Evolutionary conservation across 2,888 invertebrate genomes (phyloP), one percentile per base, ranked within the genome.

Genomic region (Euzophera pinguis): DNA sequence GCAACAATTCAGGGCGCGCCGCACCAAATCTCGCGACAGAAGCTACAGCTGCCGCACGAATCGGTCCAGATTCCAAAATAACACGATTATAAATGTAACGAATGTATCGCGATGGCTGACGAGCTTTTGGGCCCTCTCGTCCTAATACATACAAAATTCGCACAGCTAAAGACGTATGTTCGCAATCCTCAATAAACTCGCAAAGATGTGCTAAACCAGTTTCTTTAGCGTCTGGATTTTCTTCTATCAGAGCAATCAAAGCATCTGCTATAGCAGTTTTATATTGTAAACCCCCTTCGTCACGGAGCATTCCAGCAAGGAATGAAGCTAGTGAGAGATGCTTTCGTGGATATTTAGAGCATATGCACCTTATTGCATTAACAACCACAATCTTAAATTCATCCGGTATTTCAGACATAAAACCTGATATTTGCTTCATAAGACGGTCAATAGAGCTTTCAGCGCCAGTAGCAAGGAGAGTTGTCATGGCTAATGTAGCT

Each of bases 301-400:
- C 98, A 29, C 99, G 92, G 52, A 99, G 85, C 98, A 99, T 99
- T 0, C 97, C 96, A 0, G 99, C 97, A 39, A 99, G 91, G 85
- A 99, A 99, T 62, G 96, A 97, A 93, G 99, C 98, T 65, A 99
- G 90, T 0, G 98, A 96, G 14, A 95, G 94, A 76, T 99, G 99
- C 76, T 99, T 99, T 8, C 99, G 92, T 0, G 99, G 99, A 78
- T 98, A 99, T 78, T 99, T 99, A 41, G 96, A 93, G 72, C 98
- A 98, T 1, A 99, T 87, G 0, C 98, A 94, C 63, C 96, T 91
- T 45, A 96, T 95, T 0, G 96, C 99, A 80, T 98, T 96, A 0
- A 99, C 99, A 0, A 99, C 99, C 0, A 99, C 98, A 41, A 99
- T 97, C 88, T 99, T 99, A 77, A 99, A 99, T 86, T 99, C 99